Conservation (phyloP, 2,888 invertebrate genomes). For the Morpho deidamia region DNA sequence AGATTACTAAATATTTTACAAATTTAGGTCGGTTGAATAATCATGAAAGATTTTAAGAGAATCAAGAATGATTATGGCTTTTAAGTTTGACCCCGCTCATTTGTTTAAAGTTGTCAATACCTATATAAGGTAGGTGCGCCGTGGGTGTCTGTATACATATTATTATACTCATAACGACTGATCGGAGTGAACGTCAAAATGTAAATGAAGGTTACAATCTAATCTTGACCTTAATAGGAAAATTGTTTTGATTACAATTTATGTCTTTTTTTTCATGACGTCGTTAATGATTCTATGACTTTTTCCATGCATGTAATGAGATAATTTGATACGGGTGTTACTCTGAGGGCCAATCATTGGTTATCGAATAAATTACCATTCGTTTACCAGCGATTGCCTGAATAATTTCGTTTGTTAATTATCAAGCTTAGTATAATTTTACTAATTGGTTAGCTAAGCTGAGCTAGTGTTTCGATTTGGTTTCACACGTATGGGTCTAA, state of each 20-base stretch:
- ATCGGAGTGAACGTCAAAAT: slow-evolving; percentile 36
- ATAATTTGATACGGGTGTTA: too few species aligned
- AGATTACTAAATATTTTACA: too few species aligned
- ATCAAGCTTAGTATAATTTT: too few species aligned
- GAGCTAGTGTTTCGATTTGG: too few species aligned
- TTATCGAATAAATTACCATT: background rate
- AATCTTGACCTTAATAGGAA: slow-evolving; percentile 41
- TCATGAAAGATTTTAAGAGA: too few species aligned
- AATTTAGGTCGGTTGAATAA: too few species aligned
- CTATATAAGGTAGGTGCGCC: slow-evolving; percentile 36
- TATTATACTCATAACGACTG: slow-evolving; percentile 30
- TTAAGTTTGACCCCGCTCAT: slow-evolving; percentile 36
- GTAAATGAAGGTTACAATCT: slow-evolving; percentile 33
- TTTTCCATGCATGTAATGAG: background rate
- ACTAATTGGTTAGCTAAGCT: too few species aligned
- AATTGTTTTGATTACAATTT: slow-evolving; percentile 30
- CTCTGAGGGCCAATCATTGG: too few species aligned
- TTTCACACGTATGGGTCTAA: too few species aligned
- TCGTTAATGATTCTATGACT: slow-evolving; percentile 6
- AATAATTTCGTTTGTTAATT: too few species aligned
- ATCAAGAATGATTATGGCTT: slow-evolving; percentile 12
- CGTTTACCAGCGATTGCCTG: too few species aligned
- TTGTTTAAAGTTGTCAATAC: slow-evolving; percentile 35
- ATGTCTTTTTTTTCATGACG: slow-evolving; percentile 14
- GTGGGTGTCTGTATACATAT: slow-evolving; percentile 39